Percentiles rank a stretch among this genome's conserved stretches.
These are phyloP conservation scores for Cirrhinus molitorella DNA, from an alignment of 2,797 vertebrate genomes.

Conservation along the genomic window DNA sequence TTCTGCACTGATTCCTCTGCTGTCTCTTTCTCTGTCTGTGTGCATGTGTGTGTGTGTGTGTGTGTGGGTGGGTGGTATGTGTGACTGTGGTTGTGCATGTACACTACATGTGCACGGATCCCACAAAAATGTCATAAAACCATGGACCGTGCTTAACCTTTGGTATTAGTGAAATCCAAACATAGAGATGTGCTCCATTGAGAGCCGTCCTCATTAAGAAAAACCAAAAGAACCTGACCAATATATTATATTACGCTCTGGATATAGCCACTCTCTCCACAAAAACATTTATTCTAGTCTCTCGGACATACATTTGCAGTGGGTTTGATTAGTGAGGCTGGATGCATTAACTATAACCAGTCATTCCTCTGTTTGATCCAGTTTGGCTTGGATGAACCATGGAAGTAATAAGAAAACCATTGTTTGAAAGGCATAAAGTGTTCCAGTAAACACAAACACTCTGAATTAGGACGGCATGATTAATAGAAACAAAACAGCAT, in stretches of 20 bases:
- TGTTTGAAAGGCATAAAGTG: constrained; percentile 12
- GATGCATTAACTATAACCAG: constrained; percentile 26
- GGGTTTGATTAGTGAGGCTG: constrained; percentile 27
- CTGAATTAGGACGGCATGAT: not conserved
- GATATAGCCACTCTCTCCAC: constrained; percentile 16
- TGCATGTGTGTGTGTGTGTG: not conserved
- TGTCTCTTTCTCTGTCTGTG: constrained; percentile 4
- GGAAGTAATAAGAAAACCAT: not conserved
- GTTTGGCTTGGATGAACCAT: constrained; percentile 34
- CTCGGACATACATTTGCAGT: constrained; percentile 12
- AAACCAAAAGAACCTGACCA: constrained; percentile 40
- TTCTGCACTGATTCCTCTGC: constrained; percentile 48
- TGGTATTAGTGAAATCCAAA: constrained; percentile 51
- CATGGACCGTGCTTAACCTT: constrained; percentile 44
- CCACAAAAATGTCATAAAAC: constrained; percentile 61
- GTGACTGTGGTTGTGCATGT: constrained; percentile 37
- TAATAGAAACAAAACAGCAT: not conserved
- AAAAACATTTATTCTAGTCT: constrained; percentile 4
- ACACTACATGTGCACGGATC: constrained; percentile 49
- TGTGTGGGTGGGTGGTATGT: constrained; percentile 22
- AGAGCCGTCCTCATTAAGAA: constrained; percentile 50
- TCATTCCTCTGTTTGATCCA: constrained; percentile 29
- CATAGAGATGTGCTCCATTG: constrained; percentile 42
- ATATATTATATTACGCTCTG: constrained; percentile 28
- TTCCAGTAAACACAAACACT: not conserved